Conservation (phyloP, 2,888 invertebrate genomes). For the Acanthosepion esculentum region DNA sequence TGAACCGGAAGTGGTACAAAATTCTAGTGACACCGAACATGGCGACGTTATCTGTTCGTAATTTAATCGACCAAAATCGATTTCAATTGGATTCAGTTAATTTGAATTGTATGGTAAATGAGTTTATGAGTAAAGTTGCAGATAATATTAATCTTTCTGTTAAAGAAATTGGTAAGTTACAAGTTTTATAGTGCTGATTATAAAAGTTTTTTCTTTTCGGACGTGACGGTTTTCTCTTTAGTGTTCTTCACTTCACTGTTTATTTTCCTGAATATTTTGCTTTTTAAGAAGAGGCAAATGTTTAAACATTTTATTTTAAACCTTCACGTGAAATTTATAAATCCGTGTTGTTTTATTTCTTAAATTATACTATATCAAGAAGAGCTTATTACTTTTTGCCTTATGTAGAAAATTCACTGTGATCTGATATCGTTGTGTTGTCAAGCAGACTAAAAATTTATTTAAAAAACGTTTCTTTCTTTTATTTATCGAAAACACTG, state of each 20-base stretch:
- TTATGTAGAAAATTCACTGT: too few species aligned
- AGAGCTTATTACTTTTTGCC: too few species aligned
- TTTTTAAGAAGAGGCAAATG: neutral
- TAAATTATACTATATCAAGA: neutral
- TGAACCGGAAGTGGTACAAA: neutral
- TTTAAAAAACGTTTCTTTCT: too few species aligned
- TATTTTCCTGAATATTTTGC: too few species aligned
- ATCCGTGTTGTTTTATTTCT: neutral
- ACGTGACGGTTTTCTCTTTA: neutral
- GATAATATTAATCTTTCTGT: constrained; percentile 34
- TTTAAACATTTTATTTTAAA: neutral
- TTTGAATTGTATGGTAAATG: constrained; percentile 36
- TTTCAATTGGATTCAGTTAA: constrained; percentile 41
- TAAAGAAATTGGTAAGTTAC: constrained; percentile 45
- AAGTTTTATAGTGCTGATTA: neutral
- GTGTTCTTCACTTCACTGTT: neutral
- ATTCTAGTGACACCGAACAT: neutral
- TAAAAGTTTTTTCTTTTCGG: neutral
- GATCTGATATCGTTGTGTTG: too few species aligned
- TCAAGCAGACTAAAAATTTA: too few species aligned
- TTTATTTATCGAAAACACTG: too few species aligned
- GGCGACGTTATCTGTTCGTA: neutral
- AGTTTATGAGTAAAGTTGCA: constrained; percentile 34
- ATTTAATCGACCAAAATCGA: constrained; percentile 12
- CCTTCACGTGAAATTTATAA: neutral